phyloP scores from a whole-genome alignment of 2,888 invertebrate species.

The Temnothorax rugatulus region DNA sequence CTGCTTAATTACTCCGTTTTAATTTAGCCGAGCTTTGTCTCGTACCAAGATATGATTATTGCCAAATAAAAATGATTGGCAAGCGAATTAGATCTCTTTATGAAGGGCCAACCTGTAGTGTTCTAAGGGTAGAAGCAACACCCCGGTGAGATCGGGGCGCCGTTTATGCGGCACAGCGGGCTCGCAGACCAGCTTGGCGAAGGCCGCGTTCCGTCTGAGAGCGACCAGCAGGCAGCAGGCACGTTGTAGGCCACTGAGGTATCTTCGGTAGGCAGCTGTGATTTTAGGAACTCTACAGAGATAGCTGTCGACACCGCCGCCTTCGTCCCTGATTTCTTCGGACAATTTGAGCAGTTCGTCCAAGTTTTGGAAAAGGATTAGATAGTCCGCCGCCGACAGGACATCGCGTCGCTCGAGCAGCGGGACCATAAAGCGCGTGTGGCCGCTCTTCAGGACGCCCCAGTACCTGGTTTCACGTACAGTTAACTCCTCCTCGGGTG shows the following conservation, averaged over 20 bases:
- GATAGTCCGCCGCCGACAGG: constrained; percentile 92
- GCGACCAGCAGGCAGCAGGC: constrained; percentile 94
- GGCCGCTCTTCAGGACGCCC: constrained; percentile 92
- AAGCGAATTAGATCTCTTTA: neutral
- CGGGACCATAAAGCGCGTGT: constrained; percentile 92
- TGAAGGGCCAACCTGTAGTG: constrained; percentile 88
- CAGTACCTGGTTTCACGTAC: constrained; percentile 93
- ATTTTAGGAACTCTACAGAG: constrained; percentile 91
- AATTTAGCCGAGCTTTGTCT: neutral
- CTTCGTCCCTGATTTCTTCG: constrained; percentile 94
- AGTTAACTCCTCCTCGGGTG: constrained; percentile 92
- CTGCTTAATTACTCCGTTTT: neutral
- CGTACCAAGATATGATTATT: neutral
- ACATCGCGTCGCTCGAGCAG: constrained; percentile 92
- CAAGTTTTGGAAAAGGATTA: constrained; percentile 93
- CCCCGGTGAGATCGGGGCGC: constrained; percentile 94
- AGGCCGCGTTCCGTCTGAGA: constrained; percentile 90
- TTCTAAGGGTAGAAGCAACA: constrained; percentile 94
- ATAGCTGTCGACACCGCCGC: constrained; percentile 88
- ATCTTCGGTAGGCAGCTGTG: constrained; percentile 93
- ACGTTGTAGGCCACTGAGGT: constrained; percentile 94
- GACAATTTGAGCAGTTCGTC: constrained; percentile 93
- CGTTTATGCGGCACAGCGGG: constrained; percentile 92
- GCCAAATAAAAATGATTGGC: neutral
- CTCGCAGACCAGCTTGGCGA: constrained; percentile 93